Conservation (phyloP, 2,888 invertebrate species). For the Leptinotarsa peninsularis region DNA sequence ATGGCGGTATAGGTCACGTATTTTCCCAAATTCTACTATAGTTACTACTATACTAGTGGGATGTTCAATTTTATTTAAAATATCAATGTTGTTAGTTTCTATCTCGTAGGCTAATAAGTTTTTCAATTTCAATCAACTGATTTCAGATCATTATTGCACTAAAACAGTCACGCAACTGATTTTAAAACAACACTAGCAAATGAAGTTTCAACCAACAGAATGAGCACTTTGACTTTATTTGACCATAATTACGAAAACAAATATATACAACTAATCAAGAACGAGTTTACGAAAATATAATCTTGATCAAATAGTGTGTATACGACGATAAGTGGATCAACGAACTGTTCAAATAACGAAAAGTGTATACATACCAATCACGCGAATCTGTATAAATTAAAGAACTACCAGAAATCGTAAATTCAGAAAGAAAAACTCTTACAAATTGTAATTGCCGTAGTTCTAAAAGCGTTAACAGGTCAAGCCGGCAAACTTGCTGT, state of each 20-base stretch:
- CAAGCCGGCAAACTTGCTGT: constrained; percentile 32
- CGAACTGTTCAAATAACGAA: constrained; percentile 2
- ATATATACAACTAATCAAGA: neutral
- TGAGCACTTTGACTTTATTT: neutral
- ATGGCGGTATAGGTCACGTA: too few relatives aligned
- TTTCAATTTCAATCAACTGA: too few relatives aligned
- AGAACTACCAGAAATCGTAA: neutral
- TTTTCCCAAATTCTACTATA: too few relatives aligned
- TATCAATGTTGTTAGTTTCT: too few relatives aligned
- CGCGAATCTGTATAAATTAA: neutral
- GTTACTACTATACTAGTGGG: too few relatives aligned
- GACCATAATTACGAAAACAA: neutral
- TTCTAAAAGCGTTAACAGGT: constrained; percentile 10
- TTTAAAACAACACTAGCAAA: neutral
- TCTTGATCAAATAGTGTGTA: neutral
- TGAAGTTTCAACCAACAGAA: neutral
- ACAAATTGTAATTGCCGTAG: constrained; percentile 10
- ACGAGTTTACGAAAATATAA: neutral
- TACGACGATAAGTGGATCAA: neutral
- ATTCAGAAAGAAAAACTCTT: neutral
- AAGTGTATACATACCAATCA: neutral
- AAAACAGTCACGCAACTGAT: neutral
- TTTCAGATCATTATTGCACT: neutral
- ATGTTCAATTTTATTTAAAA: too few relatives aligned
- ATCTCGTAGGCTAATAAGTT: too few relatives aligned